phyloP scores from a whole-genome alignment of 30 jellyfish, hydroid and myxozoan species.

The Phacellophora camtschatica region DNA sequence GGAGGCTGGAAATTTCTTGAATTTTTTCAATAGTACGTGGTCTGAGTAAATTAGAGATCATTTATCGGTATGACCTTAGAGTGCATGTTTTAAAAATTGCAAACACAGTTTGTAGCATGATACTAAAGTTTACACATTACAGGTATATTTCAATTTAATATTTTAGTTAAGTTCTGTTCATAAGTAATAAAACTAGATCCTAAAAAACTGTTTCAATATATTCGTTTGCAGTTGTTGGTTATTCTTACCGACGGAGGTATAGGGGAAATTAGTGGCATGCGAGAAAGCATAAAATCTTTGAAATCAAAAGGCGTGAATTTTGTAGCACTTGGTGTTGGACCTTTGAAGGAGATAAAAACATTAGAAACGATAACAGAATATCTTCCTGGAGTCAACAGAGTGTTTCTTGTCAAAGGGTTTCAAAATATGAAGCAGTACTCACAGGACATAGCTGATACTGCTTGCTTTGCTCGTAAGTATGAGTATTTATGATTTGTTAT shows the following conservation, averaged over 20 bases:
- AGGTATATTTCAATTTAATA: no score
- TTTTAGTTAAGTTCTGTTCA: no score
- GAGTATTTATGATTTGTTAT: not conserved
- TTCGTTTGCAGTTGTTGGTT: constrained; percentile 58
- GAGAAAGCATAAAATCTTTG: constrained; percentile 47
- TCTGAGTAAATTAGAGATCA: no score
- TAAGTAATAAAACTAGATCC: no score
- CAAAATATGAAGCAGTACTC: constrained; percentile 66
- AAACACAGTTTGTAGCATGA: no score
- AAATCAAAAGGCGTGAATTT: constrained; percentile 70
- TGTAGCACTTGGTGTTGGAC: constrained; percentile 88
- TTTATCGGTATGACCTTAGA: no score
- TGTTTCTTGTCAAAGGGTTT: constrained; percentile 67
- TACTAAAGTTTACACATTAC: no score
- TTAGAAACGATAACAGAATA: constrained; percentile 64
- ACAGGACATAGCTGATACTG: constrained; percentile 78
- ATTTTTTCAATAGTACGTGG: no score
- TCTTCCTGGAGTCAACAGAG: constrained; percentile 55
- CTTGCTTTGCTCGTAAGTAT: constrained; percentile 83
- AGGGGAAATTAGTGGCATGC: constrained; percentile 61
- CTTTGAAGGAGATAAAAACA: constrained; percentile 25
- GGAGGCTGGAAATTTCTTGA: no score
- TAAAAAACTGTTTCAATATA: no score
- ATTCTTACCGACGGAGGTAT: constrained; percentile 73
- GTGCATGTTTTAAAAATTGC: no score